Evolutionary conservation across 2,113 vertebrate species (phyloP).

Genomic region (Carollia perspicillata): DNA sequence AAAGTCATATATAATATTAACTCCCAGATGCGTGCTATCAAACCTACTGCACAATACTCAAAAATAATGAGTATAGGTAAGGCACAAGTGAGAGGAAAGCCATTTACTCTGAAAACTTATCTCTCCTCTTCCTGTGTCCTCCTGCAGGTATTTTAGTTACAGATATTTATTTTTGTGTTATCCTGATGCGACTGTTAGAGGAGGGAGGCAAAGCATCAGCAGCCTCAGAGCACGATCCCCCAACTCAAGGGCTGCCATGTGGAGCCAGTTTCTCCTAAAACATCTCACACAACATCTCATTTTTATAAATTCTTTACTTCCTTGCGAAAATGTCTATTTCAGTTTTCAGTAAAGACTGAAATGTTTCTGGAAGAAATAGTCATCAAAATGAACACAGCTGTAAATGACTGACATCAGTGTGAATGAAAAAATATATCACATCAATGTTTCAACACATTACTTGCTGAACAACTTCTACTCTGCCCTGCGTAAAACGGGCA

Average conservation of each 20-base stretch:
- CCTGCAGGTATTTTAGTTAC: not conserved
- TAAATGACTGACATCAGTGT: not conserved
- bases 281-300: not conserved
- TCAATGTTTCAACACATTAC: not conserved
- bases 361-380: slow-evolving; percentile 54
- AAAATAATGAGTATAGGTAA: not conserved
- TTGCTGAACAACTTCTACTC: not conserved
- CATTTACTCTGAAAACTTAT: not conserved
- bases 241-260: not conserved
- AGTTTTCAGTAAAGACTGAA: slow-evolving; percentile 56
- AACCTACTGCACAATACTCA: not conserved
- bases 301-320: slow-evolving; percentile 38
- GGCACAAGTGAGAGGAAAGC: not conserved
- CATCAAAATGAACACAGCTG: slow-evolving; percentile 18
- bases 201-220: not conserved
- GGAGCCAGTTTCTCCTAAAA: not conserved
- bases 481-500: not conserved
- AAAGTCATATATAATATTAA: not conserved
- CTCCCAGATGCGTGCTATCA: not conserved
- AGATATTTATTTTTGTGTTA: not conserved
- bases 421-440: not conserved
- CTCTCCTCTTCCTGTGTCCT: not conserved
- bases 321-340: slow-evolving; percentile 47
- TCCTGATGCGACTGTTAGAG: not conserved
- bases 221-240: not conserved